Evolutionary conservation across 2,113 vertebrate species (phyloP).

Genomic region (Tychaedon coryphoeus): DNA sequence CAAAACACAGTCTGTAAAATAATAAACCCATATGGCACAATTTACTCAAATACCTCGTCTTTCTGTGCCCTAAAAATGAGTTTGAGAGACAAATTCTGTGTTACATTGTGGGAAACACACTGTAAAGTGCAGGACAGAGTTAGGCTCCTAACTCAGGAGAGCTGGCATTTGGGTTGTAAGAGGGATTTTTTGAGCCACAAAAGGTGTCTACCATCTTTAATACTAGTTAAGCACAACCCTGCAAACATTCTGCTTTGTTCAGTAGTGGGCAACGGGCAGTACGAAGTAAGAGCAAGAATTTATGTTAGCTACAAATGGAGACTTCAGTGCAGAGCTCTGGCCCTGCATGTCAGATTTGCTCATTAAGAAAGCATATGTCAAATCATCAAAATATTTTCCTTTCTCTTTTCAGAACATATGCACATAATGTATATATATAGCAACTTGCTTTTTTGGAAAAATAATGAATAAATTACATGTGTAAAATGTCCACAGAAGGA

Average conservation of each 20-base stretch:
- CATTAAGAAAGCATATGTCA: accelerated
- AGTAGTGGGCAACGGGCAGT: not conserved
- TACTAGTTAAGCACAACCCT: not conserved
- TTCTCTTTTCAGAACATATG: not conserved
- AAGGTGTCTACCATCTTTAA: not conserved
- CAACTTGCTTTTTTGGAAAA: not conserved
- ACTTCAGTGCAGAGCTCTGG: not conserved
- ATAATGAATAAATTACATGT: not conserved
- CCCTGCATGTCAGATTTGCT: not conserved
- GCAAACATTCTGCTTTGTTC: not conserved
- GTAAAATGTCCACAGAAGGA: not conserved
- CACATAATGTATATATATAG: not conserved
- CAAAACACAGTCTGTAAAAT: not conserved
- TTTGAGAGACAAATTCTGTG: not conserved
- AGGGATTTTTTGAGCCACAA: not conserved
- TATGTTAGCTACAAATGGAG: not conserved
- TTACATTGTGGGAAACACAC: not conserved
- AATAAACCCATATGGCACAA: not conserved
- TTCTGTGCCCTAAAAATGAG: not conserved
- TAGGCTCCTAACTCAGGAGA: not conserved
- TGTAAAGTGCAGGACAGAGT: not conserved
- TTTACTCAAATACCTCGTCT: not conserved
- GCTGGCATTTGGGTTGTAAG: not conserved
- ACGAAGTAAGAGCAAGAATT: not conserved
- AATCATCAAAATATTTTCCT: not conserved